Evolutionary conservation across 1,140 invertebrate genomes (phyloP).

Genomic region (Apolygus lucorum): DNA sequence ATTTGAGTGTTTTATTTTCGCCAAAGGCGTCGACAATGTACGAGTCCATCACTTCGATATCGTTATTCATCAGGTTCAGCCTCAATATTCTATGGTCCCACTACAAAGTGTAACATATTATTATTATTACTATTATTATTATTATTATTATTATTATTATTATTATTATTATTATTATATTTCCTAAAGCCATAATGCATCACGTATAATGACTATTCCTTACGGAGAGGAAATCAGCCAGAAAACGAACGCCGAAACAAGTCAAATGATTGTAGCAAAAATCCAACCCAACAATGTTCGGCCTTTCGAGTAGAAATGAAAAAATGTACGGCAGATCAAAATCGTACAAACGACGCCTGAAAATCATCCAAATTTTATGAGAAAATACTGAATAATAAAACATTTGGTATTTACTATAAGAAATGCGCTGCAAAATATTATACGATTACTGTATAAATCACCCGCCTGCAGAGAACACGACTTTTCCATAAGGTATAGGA

Average conservation of each 20-base stretch:
- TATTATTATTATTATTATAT: not conserved
- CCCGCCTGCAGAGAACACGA: too few species aligned
- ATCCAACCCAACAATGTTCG: not conserved
- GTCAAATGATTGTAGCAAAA: not conserved
- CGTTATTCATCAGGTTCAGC: constrained; percentile 17
- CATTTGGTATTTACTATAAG: too few species aligned
- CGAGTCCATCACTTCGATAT: not conserved
- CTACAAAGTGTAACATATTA: not conserved
- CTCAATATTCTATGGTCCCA: not conserved
- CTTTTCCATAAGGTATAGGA: too few species aligned
- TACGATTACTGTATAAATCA: too few species aligned
- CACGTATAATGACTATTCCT: too few species aligned
- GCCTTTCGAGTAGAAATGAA: not conserved
- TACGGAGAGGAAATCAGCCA: constrained; percentile 3
- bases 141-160: not conserved
- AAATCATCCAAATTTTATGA: too few species aligned
- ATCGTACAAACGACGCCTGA: not conserved
- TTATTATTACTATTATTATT: not conserved
- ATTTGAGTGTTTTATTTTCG: constrained; percentile 11
- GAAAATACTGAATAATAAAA: too few species aligned
- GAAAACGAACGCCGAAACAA: not conserved
- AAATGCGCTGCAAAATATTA: too few species aligned
- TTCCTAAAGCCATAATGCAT: not conserved
- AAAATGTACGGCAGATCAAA: not conserved
- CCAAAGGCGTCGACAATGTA: not conserved